These are phyloP conservation scores for Paratrypauchen microcephalus DNA, from an alignment of 2,797 vertebrate genomes.

Conservation along the genomic window DNA sequence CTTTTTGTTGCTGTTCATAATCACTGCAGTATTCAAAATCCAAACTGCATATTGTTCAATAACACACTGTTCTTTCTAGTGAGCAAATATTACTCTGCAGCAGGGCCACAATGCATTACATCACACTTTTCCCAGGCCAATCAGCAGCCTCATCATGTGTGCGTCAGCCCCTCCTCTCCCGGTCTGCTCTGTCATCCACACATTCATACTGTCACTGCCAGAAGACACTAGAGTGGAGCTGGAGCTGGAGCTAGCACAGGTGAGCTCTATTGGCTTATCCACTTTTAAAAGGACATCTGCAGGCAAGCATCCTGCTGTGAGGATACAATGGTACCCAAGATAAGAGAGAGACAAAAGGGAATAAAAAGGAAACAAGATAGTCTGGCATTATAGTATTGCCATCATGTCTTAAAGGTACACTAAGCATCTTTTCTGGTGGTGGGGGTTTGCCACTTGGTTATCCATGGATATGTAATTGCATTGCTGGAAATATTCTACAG, in stretches of 20 bases:
- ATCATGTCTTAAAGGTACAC: too few species aligned
- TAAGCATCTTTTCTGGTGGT: too few species aligned
- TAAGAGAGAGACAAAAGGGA: slow-evolving; percentile 20
- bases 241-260: slow-evolving; percentile 20
- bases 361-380: neutral
- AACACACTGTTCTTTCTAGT: neutral
- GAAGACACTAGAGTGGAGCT: slow-evolving; percentile 28
- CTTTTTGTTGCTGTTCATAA: neutral
- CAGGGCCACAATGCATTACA: slow-evolving; percentile 58
- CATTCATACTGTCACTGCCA: slow-evolving; percentile 36
- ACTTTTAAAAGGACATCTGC: slow-evolving; percentile 33
- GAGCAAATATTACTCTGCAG: slow-evolving; percentile 37
- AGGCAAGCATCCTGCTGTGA: slow-evolving; percentile 17
- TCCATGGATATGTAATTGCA: too few species aligned
- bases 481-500: too few species aligned
- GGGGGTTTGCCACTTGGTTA: too few species aligned
- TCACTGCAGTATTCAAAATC: neutral
- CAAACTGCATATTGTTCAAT: neutral
- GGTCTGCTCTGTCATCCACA: slow-evolving; percentile 24
- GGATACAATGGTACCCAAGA: slow-evolving; percentile 9
- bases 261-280: slow-evolving; percentile 25
- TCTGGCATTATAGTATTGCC: neutral
- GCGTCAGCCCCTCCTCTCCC: neutral
- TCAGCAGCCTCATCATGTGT: slow-evolving; percentile 34
- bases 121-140: slow-evolving; percentile 55